Percentiles rank a stretch among this genome's conserved stretches.
Conservation (phyloP, 1,140 invertebrate genomes). For the Orius insidiosus region DNA sequence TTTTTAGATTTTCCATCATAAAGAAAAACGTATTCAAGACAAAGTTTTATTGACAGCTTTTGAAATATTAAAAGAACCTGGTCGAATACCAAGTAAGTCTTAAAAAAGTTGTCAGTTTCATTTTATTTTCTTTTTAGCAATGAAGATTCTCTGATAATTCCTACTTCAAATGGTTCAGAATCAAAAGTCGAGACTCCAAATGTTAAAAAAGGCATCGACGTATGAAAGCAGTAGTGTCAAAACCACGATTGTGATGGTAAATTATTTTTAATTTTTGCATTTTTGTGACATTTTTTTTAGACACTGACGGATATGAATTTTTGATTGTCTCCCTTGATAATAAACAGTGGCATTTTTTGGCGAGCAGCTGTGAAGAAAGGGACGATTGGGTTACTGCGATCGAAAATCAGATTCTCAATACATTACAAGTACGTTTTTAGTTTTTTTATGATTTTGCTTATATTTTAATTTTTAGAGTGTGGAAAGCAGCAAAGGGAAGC, state of each 20-base stretch:
- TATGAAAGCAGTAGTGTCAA: conserved; percentile 64
- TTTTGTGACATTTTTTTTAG: conserved; percentile 31
- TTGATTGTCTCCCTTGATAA: conserved; percentile 90
- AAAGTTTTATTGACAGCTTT: conserved; percentile 50
- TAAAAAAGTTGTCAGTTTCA: too few relatives aligned
- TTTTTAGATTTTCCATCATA: conserved; percentile 31
- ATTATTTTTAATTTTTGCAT: conserved; percentile 16
- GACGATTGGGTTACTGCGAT: conserved; percentile 95
- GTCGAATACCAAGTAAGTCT: conserved; percentile 25
- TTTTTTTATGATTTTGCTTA: conserved; percentile 17
- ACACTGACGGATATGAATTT: conserved; percentile 81
- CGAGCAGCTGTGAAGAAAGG: conserved; percentile 69
- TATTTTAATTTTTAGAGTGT: conserved; percentile 45
- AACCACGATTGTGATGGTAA: conserved; percentile 54
- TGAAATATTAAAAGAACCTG: conserved; percentile 47
- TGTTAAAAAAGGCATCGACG: conserved; percentile 63
- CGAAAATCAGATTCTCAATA: conserved; percentile 83
- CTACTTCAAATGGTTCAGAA: conserved; percentile 23
- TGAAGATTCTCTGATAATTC: conserved; percentile 26
- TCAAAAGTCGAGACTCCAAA: conserved; percentile 52
- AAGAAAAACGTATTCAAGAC: conserved; percentile 39
- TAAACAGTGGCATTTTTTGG: conserved; percentile 96
- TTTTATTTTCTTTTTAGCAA: conserved; percentile 22
- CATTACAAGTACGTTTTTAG: conserved; percentile 31
- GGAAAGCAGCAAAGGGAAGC: conserved; percentile 55